Evolutionary conservation across 2,888 invertebrate species (phyloP).

Genomic region (Tipula vernalis): DNA sequence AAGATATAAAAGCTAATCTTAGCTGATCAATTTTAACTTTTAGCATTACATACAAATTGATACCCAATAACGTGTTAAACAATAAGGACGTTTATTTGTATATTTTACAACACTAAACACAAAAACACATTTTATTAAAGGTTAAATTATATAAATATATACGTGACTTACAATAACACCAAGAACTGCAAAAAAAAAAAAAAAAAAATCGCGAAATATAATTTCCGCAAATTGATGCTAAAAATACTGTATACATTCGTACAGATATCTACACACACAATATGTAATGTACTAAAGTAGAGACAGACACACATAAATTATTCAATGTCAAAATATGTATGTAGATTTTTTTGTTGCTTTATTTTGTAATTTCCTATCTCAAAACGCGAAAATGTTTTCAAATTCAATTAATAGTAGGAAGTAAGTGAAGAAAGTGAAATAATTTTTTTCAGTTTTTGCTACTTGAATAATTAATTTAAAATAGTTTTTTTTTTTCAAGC

Average conservation of each 20-base stretch:
- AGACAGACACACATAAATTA: background rate
- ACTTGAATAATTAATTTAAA: background rate
- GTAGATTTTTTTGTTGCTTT: background rate
- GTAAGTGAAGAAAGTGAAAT: background rate
- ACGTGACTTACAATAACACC: background rate
- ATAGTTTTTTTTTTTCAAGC: background rate
- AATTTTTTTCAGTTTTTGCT: background rate
- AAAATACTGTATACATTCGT: background rate
- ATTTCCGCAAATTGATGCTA: conserved; percentile 4
- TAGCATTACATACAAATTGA: no score
- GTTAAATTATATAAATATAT: background rate
- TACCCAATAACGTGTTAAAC: background rate
- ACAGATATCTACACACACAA: background rate
- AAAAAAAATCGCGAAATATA: background rate
- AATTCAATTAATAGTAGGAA: background rate
- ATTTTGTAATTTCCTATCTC: background rate
- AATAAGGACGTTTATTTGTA: background rate
- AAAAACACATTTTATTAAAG: background rate
- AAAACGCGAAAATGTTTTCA: background rate
- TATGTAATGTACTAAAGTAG: background rate
- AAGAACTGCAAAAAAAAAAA: background rate
- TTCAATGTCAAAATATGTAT: background rate
- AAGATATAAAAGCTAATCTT: no score
- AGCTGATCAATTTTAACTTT: no score
- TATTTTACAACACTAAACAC: background rate